Base-by-base conservation (phyloP, 2,113 vertebrate genomes). In the Gorsachius goisagi region DNA sequence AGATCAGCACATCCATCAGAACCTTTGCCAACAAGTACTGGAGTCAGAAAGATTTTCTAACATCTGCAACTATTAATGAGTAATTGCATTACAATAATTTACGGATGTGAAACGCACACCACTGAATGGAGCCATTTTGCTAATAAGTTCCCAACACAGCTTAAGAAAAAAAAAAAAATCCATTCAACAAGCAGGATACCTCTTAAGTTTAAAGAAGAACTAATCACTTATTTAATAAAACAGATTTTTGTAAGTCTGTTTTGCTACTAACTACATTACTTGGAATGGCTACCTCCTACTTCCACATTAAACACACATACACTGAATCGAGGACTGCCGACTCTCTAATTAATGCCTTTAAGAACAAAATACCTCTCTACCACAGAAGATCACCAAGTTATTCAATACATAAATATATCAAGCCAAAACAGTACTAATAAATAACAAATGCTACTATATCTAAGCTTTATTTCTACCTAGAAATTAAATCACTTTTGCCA, bases 1-100 rank as follows among this genome's bases (percentile, higher is more conserved):
- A 93, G 95, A 95, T 93, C 94, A 97, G 74, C 32, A 45, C 4
- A 93, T 53, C 44, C 69, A 97, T 96, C 93, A 97, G 96, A 96
- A 95, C 73, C 45, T 76, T 74, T 94, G 91, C 95, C 96, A 97
- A 47, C 69, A 79, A 79, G 49, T 9, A 5, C 45, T 89, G 52
- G 62, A 93, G 62, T 63, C 95, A 83, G 35, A 30, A 69, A 80
- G 52, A 52, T 59, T 79, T 94, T 50, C 78, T 76, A 93, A 89
- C 94, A 96, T 95, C 96, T 92, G 97, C 81, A 95, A 35, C 50
- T 86, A 64, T 78, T 94, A 89, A 96, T 27, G 37, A 90, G 50
- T 1, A 39, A 91, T 24, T 69, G 22, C 50, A 69, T 76, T 69
- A 76, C 79, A 85, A 81, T 75, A 92, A 84, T 73, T 85, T 33